These are phyloP conservation scores for Enteromius trimaculatus DNA, from an alignment of 2,797 vertebrate genomes.

Conservation along the genomic window DNA sequence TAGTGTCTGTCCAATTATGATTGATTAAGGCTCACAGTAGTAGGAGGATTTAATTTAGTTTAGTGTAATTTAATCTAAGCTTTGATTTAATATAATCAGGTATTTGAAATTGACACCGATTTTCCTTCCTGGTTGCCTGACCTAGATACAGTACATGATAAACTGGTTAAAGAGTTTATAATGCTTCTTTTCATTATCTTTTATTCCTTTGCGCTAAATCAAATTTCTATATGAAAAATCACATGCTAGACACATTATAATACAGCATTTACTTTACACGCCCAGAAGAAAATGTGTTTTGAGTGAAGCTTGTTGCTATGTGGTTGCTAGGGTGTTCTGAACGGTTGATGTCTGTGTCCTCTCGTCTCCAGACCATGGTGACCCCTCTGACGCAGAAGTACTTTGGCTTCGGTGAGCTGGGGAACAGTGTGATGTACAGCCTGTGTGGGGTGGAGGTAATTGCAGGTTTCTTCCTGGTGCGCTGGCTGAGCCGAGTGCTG, in stretches of 20 bases:
- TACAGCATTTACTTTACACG: background rate
- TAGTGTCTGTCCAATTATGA: background rate
- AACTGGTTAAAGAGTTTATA: background rate
- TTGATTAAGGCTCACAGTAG: conserved; percentile 16
- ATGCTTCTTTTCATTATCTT: conserved; percentile 3
- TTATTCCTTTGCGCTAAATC: background rate
- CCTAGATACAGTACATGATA: conserved; percentile 1
- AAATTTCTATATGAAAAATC: background rate
- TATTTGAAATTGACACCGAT: conserved; percentile 22
- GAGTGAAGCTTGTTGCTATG: background rate
- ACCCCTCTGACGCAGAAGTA: conserved; percentile 85
- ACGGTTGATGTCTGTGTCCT: conserved; percentile 4
- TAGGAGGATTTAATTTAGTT: background rate
- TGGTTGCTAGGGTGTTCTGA: background rate
- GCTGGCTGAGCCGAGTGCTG: conserved; percentile 80
- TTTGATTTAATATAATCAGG: conserved; percentile 20
- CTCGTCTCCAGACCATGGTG: conserved; percentile 81
- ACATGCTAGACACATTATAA: background rate
- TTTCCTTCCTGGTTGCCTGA: background rate
- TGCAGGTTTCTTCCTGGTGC: conserved; percentile 84
- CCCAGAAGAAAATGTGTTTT: background rate
- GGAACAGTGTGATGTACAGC: conserved; percentile 88
- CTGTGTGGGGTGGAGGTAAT: conserved; percentile 89
- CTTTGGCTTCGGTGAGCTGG: conserved; percentile 83
- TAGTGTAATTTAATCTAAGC: conserved; percentile 3